phyloP scores from a whole-genome alignment of 2,797 vertebrate genomes.

The Anniella stebbinsi region DNA sequence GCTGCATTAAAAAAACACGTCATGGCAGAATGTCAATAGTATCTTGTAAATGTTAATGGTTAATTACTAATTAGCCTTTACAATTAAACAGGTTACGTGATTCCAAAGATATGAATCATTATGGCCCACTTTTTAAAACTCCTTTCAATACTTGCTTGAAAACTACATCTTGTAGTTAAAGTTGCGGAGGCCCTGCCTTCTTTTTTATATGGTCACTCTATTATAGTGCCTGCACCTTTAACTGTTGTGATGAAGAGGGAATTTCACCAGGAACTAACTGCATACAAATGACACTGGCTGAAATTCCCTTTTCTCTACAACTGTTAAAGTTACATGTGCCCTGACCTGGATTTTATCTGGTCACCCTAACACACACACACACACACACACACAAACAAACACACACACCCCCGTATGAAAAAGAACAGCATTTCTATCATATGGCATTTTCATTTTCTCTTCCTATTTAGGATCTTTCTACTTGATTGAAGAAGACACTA shows the following conservation, averaged over 20 bases:
- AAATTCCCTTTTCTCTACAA: too few species aligned
- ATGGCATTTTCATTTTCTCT: background rate
- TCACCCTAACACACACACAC: too few species aligned
- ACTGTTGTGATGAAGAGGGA: too few species aligned
- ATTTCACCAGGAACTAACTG: too few species aligned
- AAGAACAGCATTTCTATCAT: background rate
- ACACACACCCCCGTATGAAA: background rate
- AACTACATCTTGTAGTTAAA: background rate
- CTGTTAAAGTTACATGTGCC: too few species aligned
- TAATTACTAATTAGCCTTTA: conserved; percentile 1
- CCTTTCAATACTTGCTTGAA: background rate
- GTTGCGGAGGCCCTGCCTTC: too few species aligned
- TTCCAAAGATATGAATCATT: background rate
- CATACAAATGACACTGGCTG: too few species aligned
- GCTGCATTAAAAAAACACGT: background rate
- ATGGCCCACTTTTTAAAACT: background rate
- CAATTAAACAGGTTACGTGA: background rate
- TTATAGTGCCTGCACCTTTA: too few species aligned
- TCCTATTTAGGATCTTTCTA: background rate
- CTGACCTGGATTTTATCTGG: too few species aligned
- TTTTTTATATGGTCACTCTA: too few species aligned
- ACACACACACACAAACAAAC: too few species aligned
- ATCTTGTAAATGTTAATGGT: background rate
- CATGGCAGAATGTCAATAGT: background rate
- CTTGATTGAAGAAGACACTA: background rate